Conservation (phyloP, 2,888 invertebrate genomes). For the Drosophila birchii region DNA sequence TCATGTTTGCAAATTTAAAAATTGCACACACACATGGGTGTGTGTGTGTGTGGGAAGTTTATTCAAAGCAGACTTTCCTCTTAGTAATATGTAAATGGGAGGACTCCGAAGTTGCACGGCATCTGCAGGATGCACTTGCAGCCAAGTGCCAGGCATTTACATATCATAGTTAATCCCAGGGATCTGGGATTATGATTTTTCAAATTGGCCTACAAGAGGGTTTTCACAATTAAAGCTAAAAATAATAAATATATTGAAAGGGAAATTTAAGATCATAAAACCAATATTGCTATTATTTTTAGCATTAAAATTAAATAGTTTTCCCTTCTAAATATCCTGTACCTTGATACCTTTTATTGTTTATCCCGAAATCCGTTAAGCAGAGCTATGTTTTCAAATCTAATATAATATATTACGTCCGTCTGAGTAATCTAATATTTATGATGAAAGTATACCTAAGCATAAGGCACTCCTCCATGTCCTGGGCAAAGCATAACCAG, state of each 20-base stretch:
- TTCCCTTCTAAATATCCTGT: not conserved
- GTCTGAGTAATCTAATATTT: slow-evolving; percentile 78
- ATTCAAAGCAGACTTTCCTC: slow-evolving; percentile 77
- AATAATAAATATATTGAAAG: not conserved
- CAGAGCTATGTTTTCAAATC: slow-evolving; percentile 41
- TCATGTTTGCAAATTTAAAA: slow-evolving; percentile 79
- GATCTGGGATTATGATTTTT: slow-evolving; percentile 18
- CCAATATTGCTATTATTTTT: not conserved
- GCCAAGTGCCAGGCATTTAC: slow-evolving; percentile 32
- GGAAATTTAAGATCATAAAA: not conserved
- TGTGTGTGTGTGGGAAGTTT: slow-evolving; percentile 50
- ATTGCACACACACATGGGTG: slow-evolving; percentile 55
- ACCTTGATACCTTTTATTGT: not conserved
- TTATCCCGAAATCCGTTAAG: not conserved
- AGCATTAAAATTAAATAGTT: not conserved
- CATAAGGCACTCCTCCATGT: slow-evolving; percentile 20
- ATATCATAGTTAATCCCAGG: slow-evolving; percentile 29
- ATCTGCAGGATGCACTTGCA: slow-evolving; percentile 22
- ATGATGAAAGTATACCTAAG: slow-evolving; percentile 63
- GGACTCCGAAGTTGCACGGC: slow-evolving; percentile 22
- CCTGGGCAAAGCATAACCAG: slow-evolving; percentile 39
- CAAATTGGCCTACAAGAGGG: slow-evolving; percentile 5
- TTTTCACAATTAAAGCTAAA: not conserved
- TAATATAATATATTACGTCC: slow-evolving; percentile 75
- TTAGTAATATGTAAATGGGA: slow-evolving; percentile 77